These are phyloP conservation scores for Leptonema lineaticorne DNA, from an alignment of 1,140 invertebrate genomes.

Conservation along the genomic window DNA sequence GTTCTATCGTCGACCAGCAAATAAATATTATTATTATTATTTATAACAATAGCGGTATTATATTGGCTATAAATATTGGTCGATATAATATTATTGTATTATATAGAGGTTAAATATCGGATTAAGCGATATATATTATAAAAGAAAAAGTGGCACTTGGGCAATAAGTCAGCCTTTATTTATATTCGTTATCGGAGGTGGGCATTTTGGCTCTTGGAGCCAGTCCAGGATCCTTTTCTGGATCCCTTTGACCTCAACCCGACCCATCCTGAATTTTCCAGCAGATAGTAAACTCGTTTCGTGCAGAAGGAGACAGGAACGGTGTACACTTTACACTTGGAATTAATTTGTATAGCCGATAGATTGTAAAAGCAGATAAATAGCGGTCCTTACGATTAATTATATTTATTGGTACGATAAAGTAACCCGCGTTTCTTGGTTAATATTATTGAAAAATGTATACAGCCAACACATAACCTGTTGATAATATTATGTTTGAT, in stretches of 20 bases:
- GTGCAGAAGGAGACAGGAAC: background rate
- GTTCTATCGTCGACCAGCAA: no score
- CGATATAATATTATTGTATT: no score
- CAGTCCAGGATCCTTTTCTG: background rate
- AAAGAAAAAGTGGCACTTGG: conserved; percentile 1
- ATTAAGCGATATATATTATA: background rate
- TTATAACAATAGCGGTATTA: background rate
- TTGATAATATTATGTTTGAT: no score
- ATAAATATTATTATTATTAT: background rate
- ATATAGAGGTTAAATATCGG: conserved; percentile 9
- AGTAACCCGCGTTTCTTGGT: no score
- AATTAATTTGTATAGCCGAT: conserved; percentile 24
- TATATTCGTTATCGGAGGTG: conserved; percentile 13
- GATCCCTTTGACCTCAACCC: background rate
- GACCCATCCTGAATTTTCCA: background rate
- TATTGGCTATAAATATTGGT: background rate
- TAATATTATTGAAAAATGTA: no score
- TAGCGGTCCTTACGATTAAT: conserved; percentile 5
- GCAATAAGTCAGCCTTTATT: conserved; percentile 22
- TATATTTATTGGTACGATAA: conserved; percentile 21
- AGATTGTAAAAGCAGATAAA: conserved; percentile 9
- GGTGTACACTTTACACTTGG: conserved; percentile 14
- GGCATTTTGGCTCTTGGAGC: background rate
- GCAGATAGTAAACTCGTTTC: background rate
- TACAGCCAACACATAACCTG: no score